These are phyloP conservation scores for Phoxinus phoxinus DNA, from an alignment of 2,113 vertebrate genomes.

Conservation along the genomic window DNA sequence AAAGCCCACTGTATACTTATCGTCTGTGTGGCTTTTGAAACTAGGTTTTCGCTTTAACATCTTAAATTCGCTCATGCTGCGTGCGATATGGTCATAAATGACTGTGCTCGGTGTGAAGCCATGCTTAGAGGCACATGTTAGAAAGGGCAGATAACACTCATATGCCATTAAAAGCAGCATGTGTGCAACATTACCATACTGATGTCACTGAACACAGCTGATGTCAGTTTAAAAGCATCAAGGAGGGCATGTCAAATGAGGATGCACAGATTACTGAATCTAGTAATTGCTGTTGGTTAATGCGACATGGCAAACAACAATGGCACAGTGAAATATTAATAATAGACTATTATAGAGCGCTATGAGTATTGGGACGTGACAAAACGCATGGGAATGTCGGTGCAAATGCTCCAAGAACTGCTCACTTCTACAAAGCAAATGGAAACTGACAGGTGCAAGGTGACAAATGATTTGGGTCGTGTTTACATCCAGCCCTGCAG, in stretches of 20 bases:
- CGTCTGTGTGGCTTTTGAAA: not conserved
- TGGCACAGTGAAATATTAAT: slow-evolving; percentile 3
- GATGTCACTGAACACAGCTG: slow-evolving; percentile 6
- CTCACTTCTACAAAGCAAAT: not conserved
- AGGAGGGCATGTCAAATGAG: slow-evolving; percentile 18
- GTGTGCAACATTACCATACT: not conserved
- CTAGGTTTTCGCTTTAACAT: not conserved
- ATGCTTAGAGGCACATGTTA: slow-evolving; percentile 29
- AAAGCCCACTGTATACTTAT: not conserved
- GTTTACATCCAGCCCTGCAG: not conserved
- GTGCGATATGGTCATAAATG: slow-evolving; percentile 12
- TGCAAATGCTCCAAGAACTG: not conserved
- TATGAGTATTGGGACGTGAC: not conserved
- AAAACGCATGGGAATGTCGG: not conserved
- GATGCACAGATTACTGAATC: slow-evolving; percentile 23
- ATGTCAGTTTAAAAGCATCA: slow-evolving; percentile 25
- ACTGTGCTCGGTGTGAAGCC: not conserved
- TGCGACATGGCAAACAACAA: not conserved
- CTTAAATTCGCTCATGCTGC: slow-evolving; percentile 20
- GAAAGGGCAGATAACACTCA: slow-evolving; percentile 36
- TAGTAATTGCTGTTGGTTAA: slow-evolving; percentile 5
- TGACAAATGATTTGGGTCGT: not conserved
- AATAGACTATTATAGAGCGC: not conserved
- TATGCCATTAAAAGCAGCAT: slow-evolving; percentile 28
- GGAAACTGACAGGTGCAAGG: slow-evolving; percentile 2